Conservation (phyloP, 1,140 invertebrate genomes). For the Drosophila obscura region DNA sequence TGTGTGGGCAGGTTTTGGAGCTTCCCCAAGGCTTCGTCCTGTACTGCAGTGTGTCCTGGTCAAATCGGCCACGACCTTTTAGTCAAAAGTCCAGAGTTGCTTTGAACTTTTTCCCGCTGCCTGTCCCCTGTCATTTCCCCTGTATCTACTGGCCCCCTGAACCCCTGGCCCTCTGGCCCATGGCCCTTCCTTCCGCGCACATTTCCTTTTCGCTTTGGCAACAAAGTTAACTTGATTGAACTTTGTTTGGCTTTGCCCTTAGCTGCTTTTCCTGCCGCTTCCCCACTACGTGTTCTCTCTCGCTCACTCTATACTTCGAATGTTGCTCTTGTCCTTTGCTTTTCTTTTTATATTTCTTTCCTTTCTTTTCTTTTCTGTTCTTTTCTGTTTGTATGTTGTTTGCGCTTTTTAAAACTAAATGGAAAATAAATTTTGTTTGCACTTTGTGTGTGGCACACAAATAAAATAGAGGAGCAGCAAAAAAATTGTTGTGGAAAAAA, state of each 20-base stretch:
- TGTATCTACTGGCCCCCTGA: too few relatives aligned
- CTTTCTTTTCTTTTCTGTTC: slow-evolving; percentile 32
- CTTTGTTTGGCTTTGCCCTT: slow-evolving; percentile 81
- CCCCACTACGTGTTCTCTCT: slow-evolving; percentile 35
- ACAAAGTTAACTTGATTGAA: slow-evolving; percentile 83
- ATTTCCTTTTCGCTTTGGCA: slow-evolving; percentile 60
- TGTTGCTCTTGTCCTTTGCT: slow-evolving; percentile 31
- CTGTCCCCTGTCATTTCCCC: neutral
- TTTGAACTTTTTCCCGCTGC: slow-evolving; percentile 65
- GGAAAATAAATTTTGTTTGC: slow-evolving; percentile 83
- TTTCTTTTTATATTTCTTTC: slow-evolving; percentile 13
- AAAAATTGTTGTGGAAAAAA: slow-evolving; percentile 40
- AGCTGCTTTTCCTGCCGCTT: slow-evolving; percentile 65
- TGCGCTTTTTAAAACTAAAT: slow-evolving; percentile 79
- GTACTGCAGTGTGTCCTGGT: slow-evolving; percentile 33
- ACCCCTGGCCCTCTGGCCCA: neutral
- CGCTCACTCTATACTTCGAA: slow-evolving; percentile 6
- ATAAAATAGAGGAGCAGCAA: neutral
- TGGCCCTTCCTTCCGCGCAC: slow-evolving; percentile 16
- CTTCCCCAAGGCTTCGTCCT: too few relatives aligned
- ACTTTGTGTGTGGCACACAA: slow-evolving; percentile 59
- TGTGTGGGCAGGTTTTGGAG: slow-evolving; percentile 17
- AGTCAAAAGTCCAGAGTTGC: slow-evolving; percentile 70
- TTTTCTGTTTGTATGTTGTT: slow-evolving; percentile 46
- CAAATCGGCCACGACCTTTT: slow-evolving; percentile 73